phyloP scores from a whole-genome alignment of 2,888 invertebrate genomes.

The Argynnis bischoffii region DNA sequence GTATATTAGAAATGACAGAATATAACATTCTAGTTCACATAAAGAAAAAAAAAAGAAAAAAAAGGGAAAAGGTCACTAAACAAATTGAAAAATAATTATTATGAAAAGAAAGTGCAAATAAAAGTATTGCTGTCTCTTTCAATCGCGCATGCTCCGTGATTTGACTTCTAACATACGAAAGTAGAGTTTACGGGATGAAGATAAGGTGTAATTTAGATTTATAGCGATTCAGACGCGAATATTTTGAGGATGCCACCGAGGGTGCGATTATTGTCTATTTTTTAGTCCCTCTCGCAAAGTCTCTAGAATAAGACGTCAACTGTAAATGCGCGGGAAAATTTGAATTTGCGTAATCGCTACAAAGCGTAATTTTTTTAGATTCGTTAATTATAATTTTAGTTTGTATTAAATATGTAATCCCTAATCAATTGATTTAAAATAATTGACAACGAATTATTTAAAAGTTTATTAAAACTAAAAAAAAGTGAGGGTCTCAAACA shows the following conservation, averaged over 20 bases:
- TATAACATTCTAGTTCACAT: no score
- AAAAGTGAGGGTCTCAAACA: slow-evolving; percentile 37
- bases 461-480: not conserved
- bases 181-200: slow-evolving; percentile 46
- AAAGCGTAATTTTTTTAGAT: not conserved
- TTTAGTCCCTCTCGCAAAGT: slow-evolving; percentile 55
- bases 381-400: no score
- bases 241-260: slow-evolving; percentile 33
- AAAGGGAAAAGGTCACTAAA: not conserved
- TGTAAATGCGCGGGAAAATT: slow-evolving; percentile 32
- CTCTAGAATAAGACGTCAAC: slow-evolving; percentile 43
- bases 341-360: slow-evolving; percentile 12
- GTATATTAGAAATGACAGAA: no score
- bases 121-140: slow-evolving; percentile 40
- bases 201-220: slow-evolving; percentile 45
- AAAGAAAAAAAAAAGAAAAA: not conserved
- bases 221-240: slow-evolving; percentile 35
- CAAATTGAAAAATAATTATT: not conserved
- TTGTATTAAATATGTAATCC: no score
- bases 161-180: slow-evolving; percentile 50
- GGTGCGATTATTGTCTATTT: slow-evolving; percentile 33
- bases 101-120: not conserved
- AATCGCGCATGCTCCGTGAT: slow-evolving; percentile 66
- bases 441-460: not conserved
- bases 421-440: not conserved